These are phyloP conservation scores for Hycleus cichorii DNA, from an alignment of 1,140 invertebrate species.

Conservation along the genomic window DNA sequence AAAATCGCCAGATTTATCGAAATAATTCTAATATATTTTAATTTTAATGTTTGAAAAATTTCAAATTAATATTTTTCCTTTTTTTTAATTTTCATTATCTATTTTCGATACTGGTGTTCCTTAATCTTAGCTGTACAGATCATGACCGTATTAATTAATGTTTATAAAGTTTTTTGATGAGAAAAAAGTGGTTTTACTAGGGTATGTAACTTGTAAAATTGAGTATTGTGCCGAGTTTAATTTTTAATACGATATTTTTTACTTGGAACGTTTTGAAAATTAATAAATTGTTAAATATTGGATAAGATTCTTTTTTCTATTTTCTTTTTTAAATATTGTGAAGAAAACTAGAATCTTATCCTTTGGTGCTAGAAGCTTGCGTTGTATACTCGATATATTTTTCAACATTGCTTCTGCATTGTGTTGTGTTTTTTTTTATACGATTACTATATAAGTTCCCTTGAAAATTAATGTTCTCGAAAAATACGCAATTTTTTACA, in stretches of 20 bases:
- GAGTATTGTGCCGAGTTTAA: conserved; percentile 8
- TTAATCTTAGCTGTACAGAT: conserved; percentile 14
- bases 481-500: too few species aligned
- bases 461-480: too few species aligned
- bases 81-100: conserved; percentile 2
- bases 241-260: conserved; percentile 13
- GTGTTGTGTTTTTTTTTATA: background rate
- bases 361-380: conserved; percentile 13
- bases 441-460: background rate
- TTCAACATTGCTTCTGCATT: background rate
- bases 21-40: conserved; percentile 7
- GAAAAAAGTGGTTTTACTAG: background rate
- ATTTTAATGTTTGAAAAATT: background rate
- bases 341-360: conserved; percentile 4
- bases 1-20: conserved; percentile 7
- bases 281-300: conserved; percentile 7
- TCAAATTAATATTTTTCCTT: background rate
- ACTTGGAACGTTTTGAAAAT: conserved; percentile 9
- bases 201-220: conserved; percentile 10
- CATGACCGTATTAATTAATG: conserved; percentile 12
- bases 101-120: conserved; percentile 14
- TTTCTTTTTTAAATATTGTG: too few species aligned
- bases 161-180: background rate
- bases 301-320: conserved; percentile 6
- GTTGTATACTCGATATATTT: conserved; percentile 1